A percentile compares a stretch with the other conserved stretches of the same genome.
These are phyloP conservation scores for Neoseiulus cucumeris DNA, from an alignment of 1,140 invertebrate genomes.

Conservation along the genomic window DNA sequence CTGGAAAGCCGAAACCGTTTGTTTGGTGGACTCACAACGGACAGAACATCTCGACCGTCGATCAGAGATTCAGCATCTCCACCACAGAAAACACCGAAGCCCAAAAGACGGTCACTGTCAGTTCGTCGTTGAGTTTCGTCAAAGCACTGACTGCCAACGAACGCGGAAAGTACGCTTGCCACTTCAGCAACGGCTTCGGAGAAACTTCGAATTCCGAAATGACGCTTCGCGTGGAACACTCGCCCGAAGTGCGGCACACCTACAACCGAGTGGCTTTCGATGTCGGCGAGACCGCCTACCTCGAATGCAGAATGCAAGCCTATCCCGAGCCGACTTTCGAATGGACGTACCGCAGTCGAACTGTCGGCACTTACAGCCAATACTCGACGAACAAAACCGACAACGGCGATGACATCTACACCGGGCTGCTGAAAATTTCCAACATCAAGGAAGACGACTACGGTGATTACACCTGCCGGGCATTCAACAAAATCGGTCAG, in stretches of 20 bases:
- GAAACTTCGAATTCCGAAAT: conserved; percentile 49
- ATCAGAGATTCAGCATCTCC: conserved; percentile 44
- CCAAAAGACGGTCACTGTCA: conserved; percentile 51
- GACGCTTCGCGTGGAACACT: conserved; percentile 37
- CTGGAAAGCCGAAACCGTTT: conserved; percentile 60
- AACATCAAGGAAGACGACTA: conserved; percentile 53
- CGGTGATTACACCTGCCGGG: conserved; percentile 68
- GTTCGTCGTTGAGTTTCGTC: conserved; percentile 58
- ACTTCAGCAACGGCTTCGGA: conserved; percentile 71
- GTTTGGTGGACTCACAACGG: conserved; percentile 71
- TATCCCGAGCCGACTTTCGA: conserved; percentile 78
- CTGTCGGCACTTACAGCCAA: conserved; percentile 52
- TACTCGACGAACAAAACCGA: conserved; percentile 59
- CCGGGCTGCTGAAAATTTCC: conserved; percentile 50
- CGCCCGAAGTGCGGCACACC: conserved; percentile 58
- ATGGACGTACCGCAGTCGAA: conserved; percentile 49
- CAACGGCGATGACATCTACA: conserved; percentile 63
- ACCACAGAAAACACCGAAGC: conserved; percentile 47
- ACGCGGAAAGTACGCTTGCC: conserved; percentile 62
- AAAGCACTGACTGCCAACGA: conserved; percentile 56
- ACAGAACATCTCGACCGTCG: conserved; percentile 44
- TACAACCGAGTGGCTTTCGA: conserved; percentile 75
- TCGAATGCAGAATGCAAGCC: conserved; percentile 67
- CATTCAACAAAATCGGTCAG: conserved; percentile 48
- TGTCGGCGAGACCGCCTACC: conserved; percentile 53